Conservation (phyloP, 2,888 invertebrate genomes). For the Cosmia pyralina region DNA sequence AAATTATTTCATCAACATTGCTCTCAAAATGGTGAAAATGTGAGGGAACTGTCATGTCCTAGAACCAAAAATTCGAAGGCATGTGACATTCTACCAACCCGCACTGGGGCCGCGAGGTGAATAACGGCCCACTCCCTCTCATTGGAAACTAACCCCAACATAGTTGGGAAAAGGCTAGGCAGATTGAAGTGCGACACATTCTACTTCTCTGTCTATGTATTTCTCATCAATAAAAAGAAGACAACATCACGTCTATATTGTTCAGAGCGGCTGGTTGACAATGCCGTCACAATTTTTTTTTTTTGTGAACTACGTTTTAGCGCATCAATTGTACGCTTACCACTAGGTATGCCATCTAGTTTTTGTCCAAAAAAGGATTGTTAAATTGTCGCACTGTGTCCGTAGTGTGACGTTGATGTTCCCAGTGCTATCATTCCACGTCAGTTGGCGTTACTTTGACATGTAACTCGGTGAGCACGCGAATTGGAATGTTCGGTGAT, state of each 20-base stretch:
- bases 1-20: no score
- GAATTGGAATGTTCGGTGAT: slow-evolving; percentile 27
- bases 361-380: slow-evolving; percentile 23
- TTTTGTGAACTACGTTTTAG: not conserved
- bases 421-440: slow-evolving; percentile 42
- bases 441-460: slow-evolving; percentile 42
- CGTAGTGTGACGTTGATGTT: slow-evolving; percentile 35
- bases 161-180: not conserved
- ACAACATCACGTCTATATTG: not conserved
- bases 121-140: no score
- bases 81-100: no score
- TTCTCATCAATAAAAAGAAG: no score
- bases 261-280: no score
- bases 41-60: no score
- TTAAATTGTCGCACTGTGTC: slow-evolving; percentile 28
- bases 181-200: no score
- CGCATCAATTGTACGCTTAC: not conserved
- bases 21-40: no score
- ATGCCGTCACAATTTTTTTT: not conserved
- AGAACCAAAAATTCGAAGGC: no score
- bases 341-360: not conserved
- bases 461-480: slow-evolving; percentile 11
- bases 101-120: no score
- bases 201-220: no score
- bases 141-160: no score